Evolutionary conservation across 2,888 invertebrate species (phyloP).

Genomic region (Petrophora chlorosata): DNA sequence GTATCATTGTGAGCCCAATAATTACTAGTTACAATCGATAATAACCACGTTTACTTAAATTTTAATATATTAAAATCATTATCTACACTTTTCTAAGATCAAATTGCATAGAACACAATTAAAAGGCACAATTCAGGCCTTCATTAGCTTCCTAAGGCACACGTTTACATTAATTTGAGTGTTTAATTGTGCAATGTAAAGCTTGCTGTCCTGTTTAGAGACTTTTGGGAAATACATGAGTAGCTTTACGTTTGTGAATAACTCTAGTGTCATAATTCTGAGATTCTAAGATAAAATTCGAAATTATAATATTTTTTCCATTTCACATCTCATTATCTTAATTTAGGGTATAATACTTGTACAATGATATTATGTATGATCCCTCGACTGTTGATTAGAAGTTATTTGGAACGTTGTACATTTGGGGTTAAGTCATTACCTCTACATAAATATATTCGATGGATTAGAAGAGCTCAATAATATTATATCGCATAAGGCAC

Average conservation of each 20-base stretch:
- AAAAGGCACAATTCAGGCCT: constrained; percentile 31
- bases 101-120: constrained; percentile 27
- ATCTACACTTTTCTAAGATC: constrained; percentile 32
- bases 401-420: not conserved
- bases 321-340: too few species aligned
- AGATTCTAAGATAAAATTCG: too few species aligned
- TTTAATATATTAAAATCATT: constrained; percentile 5
- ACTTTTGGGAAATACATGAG: too few species aligned
- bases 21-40: not conserved
- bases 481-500: constrained; percentile 4
- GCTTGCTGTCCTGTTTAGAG: not conserved
- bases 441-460: constrained; percentile 15
- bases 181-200: not conserved
- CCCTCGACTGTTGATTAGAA: too few species aligned
- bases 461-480: constrained; percentile 18
- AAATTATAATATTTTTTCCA: too few species aligned
- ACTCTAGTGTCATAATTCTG: not conserved
- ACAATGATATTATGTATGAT: too few species aligned
- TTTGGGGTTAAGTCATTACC: too few species aligned
- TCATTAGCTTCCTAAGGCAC: constrained; percentile 18
- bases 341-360: too few species aligned
- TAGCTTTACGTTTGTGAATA: too few species aligned
- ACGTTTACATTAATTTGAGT: not conserved
- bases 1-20: constrained; percentile 63
- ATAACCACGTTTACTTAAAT: not conserved